Evolutionary conservation across 2,797 vertebrate genomes (phyloP).

Genomic region (Dendrocincla fuliginosa): DNA sequence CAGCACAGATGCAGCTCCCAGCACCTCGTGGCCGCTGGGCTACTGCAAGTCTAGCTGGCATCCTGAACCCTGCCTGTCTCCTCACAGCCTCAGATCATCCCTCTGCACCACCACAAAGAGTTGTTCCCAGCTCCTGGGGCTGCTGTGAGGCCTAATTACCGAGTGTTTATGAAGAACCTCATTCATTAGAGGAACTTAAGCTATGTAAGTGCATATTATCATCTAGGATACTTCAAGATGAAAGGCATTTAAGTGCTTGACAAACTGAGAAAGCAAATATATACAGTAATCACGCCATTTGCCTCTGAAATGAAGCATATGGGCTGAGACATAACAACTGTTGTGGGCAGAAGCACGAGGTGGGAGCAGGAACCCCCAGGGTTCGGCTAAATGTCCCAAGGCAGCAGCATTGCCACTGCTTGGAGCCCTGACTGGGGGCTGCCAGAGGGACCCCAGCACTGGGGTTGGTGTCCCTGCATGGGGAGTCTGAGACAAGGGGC

Average conservation of each 20-base stretch:
- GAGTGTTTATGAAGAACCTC: conserved; percentile 52
- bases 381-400: neutral
- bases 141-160: conserved; percentile 37
- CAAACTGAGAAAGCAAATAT: conserved; percentile 58
- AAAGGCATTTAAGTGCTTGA: conserved; percentile 67
- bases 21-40: accelerated
- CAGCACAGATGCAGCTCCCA: neutral
- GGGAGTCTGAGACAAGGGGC: neutral
- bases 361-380: neutral
- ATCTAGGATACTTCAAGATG: conserved; percentile 63
- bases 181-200: conserved; percentile 58
- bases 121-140: neutral
- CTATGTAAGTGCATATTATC: conserved; percentile 58
- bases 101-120: neutral
- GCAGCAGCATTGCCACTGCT: neutral
- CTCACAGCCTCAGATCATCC: neutral
- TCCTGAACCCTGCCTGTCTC: neutral
- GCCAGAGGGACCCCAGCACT: neutral
- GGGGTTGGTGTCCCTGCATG: accelerated
- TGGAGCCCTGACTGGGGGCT: accelerated
- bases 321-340: conserved; percentile 40
- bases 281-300: neutral
- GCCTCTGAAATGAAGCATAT: conserved; percentile 40
- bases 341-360: accelerated
- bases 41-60: neutral